Evolutionary conservation across 2,113 vertebrate genomes (phyloP).

Genomic region (Rostratula benghalensis): DNA sequence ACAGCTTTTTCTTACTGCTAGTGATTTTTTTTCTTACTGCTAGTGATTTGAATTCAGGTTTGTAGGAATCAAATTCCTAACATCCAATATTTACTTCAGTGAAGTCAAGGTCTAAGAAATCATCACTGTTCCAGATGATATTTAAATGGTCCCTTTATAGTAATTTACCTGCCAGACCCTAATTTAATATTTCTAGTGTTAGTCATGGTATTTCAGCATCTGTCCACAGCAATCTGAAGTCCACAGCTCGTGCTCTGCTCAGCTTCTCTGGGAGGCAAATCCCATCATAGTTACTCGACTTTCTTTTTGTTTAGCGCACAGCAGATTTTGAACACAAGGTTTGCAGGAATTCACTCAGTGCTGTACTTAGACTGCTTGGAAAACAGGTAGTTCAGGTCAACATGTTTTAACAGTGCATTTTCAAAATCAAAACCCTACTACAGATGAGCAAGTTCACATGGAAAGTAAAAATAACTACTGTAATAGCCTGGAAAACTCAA

Average conservation of each 20-base stretch:
- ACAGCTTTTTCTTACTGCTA: background rate
- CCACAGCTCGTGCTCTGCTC: background rate
- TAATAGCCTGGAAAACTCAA: background rate
- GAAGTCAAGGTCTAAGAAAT: background rate
- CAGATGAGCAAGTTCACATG: background rate
- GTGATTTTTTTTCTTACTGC: background rate
- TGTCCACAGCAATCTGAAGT: background rate
- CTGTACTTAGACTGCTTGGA: background rate
- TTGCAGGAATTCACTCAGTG: conserved; percentile 6
- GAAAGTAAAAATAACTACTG: conserved; percentile 22
- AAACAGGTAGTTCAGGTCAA: background rate
- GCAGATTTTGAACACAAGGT: background rate
- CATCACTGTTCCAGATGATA: background rate
- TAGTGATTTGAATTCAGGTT: background rate
- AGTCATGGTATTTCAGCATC: background rate
- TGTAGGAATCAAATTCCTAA: background rate
- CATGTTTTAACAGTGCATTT: background rate
- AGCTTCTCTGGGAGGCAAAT: background rate
- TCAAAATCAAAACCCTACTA: conserved; percentile 15
- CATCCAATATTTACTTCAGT: background rate
- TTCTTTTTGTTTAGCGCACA: background rate
- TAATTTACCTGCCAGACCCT: background rate
- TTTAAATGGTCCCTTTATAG: background rate
- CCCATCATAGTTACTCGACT: background rate
- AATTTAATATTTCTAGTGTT: background rate